phyloP scores from a whole-genome alignment of 2,113 vertebrate genomes.

The Ictalurus punctatus region DNA sequence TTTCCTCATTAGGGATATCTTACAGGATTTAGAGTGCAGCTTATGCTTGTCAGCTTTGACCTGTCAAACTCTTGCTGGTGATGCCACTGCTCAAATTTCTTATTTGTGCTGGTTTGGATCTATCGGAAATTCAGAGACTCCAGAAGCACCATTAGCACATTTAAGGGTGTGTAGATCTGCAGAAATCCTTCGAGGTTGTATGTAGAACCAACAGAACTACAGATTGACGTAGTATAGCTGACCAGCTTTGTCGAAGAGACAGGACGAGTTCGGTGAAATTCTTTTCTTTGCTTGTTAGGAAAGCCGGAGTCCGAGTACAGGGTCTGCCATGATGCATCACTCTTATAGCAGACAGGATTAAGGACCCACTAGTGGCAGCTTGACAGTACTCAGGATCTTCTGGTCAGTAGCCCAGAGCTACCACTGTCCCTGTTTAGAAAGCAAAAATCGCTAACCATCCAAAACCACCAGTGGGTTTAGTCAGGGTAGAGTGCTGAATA shows the following conservation, averaged over 20 bases:
- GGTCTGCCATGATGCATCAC: not conserved
- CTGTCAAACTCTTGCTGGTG: not conserved
- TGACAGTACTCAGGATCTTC: not conserved
- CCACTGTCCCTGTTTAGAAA: not conserved
- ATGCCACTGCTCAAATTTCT: not conserved
- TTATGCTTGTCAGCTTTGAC: constrained; percentile 27
- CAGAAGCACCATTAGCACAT: not conserved
- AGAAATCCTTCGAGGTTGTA: not conserved
- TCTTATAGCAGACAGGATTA: not conserved
- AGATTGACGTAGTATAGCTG: no score
- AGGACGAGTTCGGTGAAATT: not conserved
- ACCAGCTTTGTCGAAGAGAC: not conserved
- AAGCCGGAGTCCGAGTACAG: not conserved
- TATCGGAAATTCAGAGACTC: not conserved
- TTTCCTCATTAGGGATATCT: constrained; percentile 10
- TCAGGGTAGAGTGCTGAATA: not conserved
- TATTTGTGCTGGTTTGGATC: not conserved
- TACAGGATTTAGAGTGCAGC: not conserved
- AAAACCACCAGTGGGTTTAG: not conserved
- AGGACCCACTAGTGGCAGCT: not conserved
- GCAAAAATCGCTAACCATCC: not conserved
- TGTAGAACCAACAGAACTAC: not conserved
- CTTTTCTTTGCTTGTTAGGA: not conserved
- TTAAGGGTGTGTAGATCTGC: not conserved
- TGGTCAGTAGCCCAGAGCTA: not conserved